phyloP scores from a whole-genome alignment of 2,113 vertebrate genomes.

The Pampusana beccarii region DNA sequence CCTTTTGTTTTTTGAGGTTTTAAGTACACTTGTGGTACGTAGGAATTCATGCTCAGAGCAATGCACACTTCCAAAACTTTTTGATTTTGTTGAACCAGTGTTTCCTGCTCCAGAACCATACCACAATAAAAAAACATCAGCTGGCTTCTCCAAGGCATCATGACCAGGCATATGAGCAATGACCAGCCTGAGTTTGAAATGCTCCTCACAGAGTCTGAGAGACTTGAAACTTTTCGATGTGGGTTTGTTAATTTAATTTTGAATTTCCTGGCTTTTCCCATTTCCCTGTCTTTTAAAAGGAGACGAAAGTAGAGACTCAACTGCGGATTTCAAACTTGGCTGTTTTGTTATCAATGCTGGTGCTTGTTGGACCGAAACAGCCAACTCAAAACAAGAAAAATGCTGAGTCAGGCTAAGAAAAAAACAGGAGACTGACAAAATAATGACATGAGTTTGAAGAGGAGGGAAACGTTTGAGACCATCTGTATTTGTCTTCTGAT shows the following conservation, averaged over 20 bases:
- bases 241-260: neutral
- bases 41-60: neutral
- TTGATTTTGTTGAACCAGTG: neutral
- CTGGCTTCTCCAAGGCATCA: neutral
- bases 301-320: neutral
- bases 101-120: neutral
- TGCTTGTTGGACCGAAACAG: fast-evolving
- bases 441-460: neutral
- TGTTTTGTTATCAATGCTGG: neutral
- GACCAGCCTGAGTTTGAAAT: neutral
- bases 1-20: neutral
- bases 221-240: neutral
- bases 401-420: neutral
- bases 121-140: neutral
- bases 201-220: neutral
- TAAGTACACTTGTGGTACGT: neutral
- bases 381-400: neutral
- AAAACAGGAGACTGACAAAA: neutral
- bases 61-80: neutral
- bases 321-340: neutral
- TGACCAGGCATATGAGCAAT: neutral
- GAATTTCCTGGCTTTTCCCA: neutral
- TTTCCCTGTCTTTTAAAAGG: neutral
- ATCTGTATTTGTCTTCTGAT: neutral
- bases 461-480: neutral